Evolutionary conservation across 2,888 invertebrate species (phyloP), one percentile per base, ranked within the genome.

Genomic region (Baronia brevicornis): DNA sequence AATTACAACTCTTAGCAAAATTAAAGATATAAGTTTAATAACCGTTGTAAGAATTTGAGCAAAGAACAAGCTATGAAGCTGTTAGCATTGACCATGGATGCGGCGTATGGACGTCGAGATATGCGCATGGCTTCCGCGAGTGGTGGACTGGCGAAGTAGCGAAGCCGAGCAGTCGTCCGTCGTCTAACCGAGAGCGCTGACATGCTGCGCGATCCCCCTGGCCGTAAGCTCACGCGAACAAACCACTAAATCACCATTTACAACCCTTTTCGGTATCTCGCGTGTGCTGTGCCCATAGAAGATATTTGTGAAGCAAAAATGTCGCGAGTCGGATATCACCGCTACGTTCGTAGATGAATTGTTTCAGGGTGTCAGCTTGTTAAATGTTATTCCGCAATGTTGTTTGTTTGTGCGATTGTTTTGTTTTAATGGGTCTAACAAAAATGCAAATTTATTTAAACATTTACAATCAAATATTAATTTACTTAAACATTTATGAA

Each of bases 81-180:
- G 50, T 56, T 71, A 64, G 43, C 73, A 75, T 72, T 75, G 77
- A 69, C 71, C 71, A 65, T 75, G 73, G 68, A 59, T 55, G 47
- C 40, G 48, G 57, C 38, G 44, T 40, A 36, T 41, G 36, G 36
- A 42, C 38, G 11, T 45, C 38, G 43, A 46, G 48, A 48, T 45
- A 50, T 50, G 57, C 54, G 61, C 61, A 61, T 59, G 60, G 51
- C 41, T 33, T 41, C 40, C 42, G n/a, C n/a, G n/a, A n/a, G n/a
- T n/a, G n/a, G n/a, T n/a, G n/a, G 41, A 29, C 35, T 38, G 32
- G 28, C 22, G 30, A 20, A 32, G 35, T 35, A 27, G 33, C 25
- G 28, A 13, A 17, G 32, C 30, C 26, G 57, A 55, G 65, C 79
- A 80, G 82, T 82, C 55, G 60, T 46, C 45, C 56, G 51, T 62